Conservation (phyloP, 2,797 vertebrate genomes). For the Echiichthys vipera region DNA sequence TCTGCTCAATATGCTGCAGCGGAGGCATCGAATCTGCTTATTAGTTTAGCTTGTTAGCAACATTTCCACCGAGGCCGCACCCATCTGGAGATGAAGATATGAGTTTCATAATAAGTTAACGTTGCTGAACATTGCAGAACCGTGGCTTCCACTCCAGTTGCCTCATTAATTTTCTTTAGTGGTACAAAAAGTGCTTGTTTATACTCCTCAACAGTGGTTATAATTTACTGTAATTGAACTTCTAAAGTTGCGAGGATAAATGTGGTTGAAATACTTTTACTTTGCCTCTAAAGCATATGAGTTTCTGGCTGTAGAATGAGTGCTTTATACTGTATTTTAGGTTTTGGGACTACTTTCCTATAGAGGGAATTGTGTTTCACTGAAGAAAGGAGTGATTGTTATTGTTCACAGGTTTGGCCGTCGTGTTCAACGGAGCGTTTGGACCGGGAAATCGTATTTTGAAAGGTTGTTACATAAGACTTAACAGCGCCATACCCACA, state of each 20-base stretch:
- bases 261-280: background rate
- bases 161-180: too few relatives aligned
- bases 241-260: background rate
- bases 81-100: conserved; percentile 78
- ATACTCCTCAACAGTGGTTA: conserved; percentile 23
- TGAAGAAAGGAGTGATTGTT: too few relatives aligned
- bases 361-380: too few relatives aligned
- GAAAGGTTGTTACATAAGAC: too few relatives aligned
- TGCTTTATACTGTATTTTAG: background rate
- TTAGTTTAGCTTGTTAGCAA: conserved; percentile 79
- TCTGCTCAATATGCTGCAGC: conserved; percentile 73
- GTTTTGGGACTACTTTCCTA: too few relatives aligned
- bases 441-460: too few relatives aligned
- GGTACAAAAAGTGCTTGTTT: conserved; percentile 36
- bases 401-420: too few relatives aligned
- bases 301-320: background rate
- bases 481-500: too few relatives aligned
- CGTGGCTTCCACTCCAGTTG: conserved; percentile 55
- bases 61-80: conserved; percentile 72
- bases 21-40: conserved; percentile 70
- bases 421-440: too few relatives aligned
- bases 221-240: conserved; percentile 12
- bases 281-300: background rate
- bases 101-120: conserved; percentile 72
- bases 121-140: conserved; percentile 66